Conservation (phyloP, 92 coral and sea anemone genomes). For the Porites rus region DNA sequence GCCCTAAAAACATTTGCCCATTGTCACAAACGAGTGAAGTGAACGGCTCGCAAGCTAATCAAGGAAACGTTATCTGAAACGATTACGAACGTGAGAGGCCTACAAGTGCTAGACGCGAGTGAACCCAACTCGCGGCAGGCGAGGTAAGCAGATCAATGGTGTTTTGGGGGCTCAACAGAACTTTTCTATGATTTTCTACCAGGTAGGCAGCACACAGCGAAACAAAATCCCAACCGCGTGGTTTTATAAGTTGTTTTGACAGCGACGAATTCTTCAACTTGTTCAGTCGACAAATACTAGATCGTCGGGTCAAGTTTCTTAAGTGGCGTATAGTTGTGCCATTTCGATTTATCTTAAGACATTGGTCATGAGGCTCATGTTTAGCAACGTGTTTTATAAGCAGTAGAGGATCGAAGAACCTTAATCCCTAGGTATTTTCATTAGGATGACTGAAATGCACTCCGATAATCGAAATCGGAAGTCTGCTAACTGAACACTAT, state of each 20-base stretch:
- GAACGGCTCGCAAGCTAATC: conserved; percentile 62
- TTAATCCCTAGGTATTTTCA: conserved; percentile 13
- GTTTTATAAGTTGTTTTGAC: conserved; percentile 22
- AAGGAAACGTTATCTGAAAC: conserved; percentile 62
- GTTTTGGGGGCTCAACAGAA: neutral
- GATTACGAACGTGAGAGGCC: conserved; percentile 61
- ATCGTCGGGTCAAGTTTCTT: conserved; percentile 27
- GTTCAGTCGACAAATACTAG: conserved; percentile 38
- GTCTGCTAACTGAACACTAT: conserved; percentile 51
- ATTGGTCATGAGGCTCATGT: neutral
- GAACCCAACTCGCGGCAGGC: conserved; percentile 50
- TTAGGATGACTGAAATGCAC: conserved; percentile 12
- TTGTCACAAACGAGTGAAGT: conserved; percentile 57
- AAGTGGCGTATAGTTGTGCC: neutral
- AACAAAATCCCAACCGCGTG: conserved; percentile 39
- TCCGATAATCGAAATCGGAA: conserved; percentile 77
- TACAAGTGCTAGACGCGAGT: conserved; percentile 49
- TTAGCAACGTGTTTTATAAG: neutral
- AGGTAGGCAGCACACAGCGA: neutral
- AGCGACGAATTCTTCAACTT: conserved; percentile 28
- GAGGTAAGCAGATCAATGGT: conserved; percentile 50
- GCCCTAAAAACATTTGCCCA: conserved; percentile 80
- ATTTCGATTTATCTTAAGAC: conserved; percentile 3
- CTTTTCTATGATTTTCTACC: neutral
- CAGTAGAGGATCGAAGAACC: neutral